Evolutionary conservation across 23 tunicate genomes (phyloP), one percentile per base, ranked within the genome.

Genomic region (Botrylloides violaceus): DNA sequence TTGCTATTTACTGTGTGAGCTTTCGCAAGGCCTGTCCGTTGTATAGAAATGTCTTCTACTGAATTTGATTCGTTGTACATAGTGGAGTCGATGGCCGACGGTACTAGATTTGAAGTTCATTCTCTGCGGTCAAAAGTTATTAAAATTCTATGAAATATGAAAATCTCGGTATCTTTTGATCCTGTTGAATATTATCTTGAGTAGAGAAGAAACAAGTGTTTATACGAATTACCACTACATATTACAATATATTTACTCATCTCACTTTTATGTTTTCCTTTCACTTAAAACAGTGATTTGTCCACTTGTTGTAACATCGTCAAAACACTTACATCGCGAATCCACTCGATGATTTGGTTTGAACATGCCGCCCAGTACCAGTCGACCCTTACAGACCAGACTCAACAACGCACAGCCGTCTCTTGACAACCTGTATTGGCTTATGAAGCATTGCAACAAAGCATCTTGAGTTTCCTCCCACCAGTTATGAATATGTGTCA

Each of bases 361-460:
- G 53, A 43, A 43, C 53, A 43, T 43, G 15, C 53, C 53, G 53
- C 53, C 53, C 53, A 15, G 53, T 43, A 43, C 53, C 53, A 43
- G 53, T 43, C 53, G 53, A 43, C 53, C 53, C 53, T 43, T 15
- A 15, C 53, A 15, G 53, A 15, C 12, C 53, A 15, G 53, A 43
- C 53, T 43, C 53, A 43, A 43, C 53, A 43, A 15, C 53, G 53
- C 53, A 15, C 53, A 43, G 53, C 53, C 53, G 53, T 43, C 53
- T 43, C 53, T 43, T 43, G 53, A 43, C 53, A 43, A 43, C 53
- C 15, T 43, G 15, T 43, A 43, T 43, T 43, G 53, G 53, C 53
- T 43, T 43, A 43, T 43, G 53, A 43, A 43, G 53, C 53, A 43
- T 43, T 43, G 53, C 53, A 7, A 43, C 53, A 43, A 43, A 43